A percentile compares a stretch with the other conserved stretches of the same genome.
phyloP scores from a whole-genome alignment of 2,113 vertebrate genomes.

The Pelobates fuscus region DNA sequence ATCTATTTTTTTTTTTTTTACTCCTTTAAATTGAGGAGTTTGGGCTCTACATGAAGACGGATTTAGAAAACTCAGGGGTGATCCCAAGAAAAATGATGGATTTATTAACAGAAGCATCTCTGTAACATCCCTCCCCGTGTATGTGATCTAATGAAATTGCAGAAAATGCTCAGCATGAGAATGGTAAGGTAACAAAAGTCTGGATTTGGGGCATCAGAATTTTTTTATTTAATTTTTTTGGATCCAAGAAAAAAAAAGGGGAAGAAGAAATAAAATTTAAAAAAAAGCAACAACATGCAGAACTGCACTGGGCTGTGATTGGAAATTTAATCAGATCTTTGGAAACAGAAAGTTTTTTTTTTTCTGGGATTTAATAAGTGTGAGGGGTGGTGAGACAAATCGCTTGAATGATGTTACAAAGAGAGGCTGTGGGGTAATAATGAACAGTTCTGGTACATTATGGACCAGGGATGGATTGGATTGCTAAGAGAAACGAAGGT shows the following conservation, averaged over 20 bases:
- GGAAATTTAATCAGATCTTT: slow-evolving; percentile 89
- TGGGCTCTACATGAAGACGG: slow-evolving; percentile 1
- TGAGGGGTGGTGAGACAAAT: slow-evolving; percentile 52
- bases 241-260: slow-evolving; percentile 1
- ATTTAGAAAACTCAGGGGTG: slow-evolving; percentile 21
- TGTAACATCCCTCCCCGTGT: slow-evolving; percentile 58
- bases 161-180: slow-evolving; percentile 67
- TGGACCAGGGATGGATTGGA: slow-evolving; percentile 47
- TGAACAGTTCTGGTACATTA: slow-evolving; percentile 15
- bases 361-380: slow-evolving; percentile 52
- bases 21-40: slow-evolving; percentile 8
- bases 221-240: neutral
- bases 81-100: slow-evolving; percentile 29
- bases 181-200: slow-evolving; percentile 56
- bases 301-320: slow-evolving; percentile 93
- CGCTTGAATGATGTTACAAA: slow-evolving; percentile 16
- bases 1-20: neutral
- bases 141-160: slow-evolving; percentile 70
- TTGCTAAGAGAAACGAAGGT: slow-evolving; percentile 54
- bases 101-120: slow-evolving; percentile 47
- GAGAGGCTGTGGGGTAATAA: slow-evolving; percentile 34
- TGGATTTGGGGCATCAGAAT: slow-evolving; percentile 60
- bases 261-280: neutral
- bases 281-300: slow-evolving; percentile 78
- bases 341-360: slow-evolving; percentile 56